Conservation (phyloP, 1,140 invertebrate genomes). For the Drosophila dunni region DNA sequence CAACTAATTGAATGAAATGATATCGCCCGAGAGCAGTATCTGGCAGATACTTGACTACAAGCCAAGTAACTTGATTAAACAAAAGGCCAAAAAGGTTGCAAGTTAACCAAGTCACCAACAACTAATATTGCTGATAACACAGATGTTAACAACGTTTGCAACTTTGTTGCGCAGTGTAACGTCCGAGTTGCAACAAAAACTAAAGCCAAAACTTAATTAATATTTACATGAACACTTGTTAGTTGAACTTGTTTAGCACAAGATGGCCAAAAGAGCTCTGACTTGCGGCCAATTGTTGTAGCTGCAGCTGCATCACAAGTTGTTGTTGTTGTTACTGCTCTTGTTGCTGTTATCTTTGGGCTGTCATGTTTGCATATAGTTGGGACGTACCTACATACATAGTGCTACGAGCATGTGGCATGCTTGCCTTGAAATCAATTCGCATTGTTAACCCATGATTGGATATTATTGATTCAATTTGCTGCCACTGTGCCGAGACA, state of each 20-base stretch:
- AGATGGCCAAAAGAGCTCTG: conserved; percentile 1
- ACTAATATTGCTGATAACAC: conserved; percentile 63
- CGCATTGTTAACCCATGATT: conserved; percentile 84
- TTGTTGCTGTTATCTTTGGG: conserved; percentile 54
- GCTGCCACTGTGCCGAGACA: conserved; percentile 75
- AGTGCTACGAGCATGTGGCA: conserved; percentile 39
- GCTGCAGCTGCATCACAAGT: conserved; percentile 12
- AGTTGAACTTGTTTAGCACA: neutral
- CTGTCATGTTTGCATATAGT: conserved; percentile 63
- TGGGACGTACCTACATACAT: conserved; percentile 9
- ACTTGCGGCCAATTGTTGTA: conserved; percentile 37
- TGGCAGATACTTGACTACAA: conserved; percentile 13
- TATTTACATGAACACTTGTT: conserved; percentile 72
- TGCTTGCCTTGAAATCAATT: conserved; percentile 81
- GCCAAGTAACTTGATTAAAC: conserved; percentile 61
- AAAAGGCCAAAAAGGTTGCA: conserved; percentile 49
- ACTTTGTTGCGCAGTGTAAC: neutral
- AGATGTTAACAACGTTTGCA: conserved; percentile 36
- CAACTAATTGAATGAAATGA: conserved; percentile 64
- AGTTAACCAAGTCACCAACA: conserved; percentile 63
- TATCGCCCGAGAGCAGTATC: neutral
- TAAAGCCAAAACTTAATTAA: conserved; percentile 79
- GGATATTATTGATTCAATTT: conserved; percentile 84
- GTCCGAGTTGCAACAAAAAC: conserved; percentile 46
- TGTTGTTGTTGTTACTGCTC: conserved; percentile 26